Evolutionary conservation across 2,888 invertebrate species (phyloP), one percentile per base, ranked within the genome.

Genomic region (Microctonus aethiopoides): DNA sequence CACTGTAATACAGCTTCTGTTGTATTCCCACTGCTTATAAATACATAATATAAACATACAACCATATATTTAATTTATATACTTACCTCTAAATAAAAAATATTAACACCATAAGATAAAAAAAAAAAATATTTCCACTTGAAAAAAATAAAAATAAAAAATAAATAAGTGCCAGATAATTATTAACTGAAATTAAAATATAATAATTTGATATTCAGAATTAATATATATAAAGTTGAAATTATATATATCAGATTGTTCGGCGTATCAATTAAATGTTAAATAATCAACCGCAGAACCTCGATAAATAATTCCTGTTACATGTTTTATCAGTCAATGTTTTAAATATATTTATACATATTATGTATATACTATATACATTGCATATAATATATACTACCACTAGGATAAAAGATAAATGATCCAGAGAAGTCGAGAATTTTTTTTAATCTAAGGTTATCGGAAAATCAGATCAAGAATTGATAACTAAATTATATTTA

Each of bases 1-100:
- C 60, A 57, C 65, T 60, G 72, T 65, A 68, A 65, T 36, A 51
- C 69, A 63, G 65, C 65, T 70, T 67, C 69, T 52, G 66, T 69
- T 72, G 68, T 39, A 54, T 46, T 16, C n/a, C 3, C 20, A 66
- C 34, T 64, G 56, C 13, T n/a, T 57, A 34, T 56, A 22, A 13
- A 61, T 39, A 59, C 24, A 57, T 20, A 22, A 20, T 13, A 41
- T 24, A 69, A 13, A 52, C n/a, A 39, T 46, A 46, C 20, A n/a
- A n/a, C 5, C 16, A n/a, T 16, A 46, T 46, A 16, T 46, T 5
- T 16, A 46, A 16, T 7, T 20, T n/a, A n/a, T n/a, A n/a, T n/a
- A n/a, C n/a, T n/a, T n/a, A n/a, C n/a, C n/a, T n/a, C n/a, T n/a
- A n/a, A n/a, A n/a, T n/a, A n/a, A n/a, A n/a, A n/a, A n/a, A n/a